Evolutionary conservation across 2,888 invertebrate genomes (phyloP), one percentile per base, ranked within the genome.

Genomic region (Polia nebulosa): DNA sequence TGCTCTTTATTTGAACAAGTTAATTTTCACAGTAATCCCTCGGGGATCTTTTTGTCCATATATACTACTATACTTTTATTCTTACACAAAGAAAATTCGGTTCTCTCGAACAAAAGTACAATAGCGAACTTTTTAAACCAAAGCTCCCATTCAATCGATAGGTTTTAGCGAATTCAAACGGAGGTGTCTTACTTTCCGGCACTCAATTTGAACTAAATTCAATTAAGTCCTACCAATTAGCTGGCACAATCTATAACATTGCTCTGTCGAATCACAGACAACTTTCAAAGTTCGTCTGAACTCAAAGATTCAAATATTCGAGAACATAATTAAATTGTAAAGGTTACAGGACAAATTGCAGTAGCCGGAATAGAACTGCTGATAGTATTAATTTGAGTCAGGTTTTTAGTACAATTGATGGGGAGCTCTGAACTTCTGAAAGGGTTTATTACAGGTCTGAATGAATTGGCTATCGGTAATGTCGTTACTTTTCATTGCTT

Each of bases 311-410:
- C 84, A 85, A 90, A 90, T 88, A 85, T 87, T 86, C 81, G 71
- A 76, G 82, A 81, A 80, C 87, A 83, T 91, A 90, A 92, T 93
- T 88, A 89, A 93, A 92, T 90, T 89, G 88, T 86, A 85, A 90
- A 88, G 88, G 88, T 85, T 89, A 65, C 86, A 84, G 87, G 89
- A 91, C 89, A 89, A 92, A 92, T 92, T 89, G 88, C 84, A 86
- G 84, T 82, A 84, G 81, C 81, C 81, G 82, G 78, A 76, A 76
- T 81, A 71, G 77, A 87, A 89, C 86, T 73, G 81, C 80, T 86
- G 85, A 85, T 87, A 85, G 89, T 89, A 90, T 92, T 92, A 88
- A 92, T 93, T 92, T 89, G 81, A 86, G 85, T 82, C 85, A 88
- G 87, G 85, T 88, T 90, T 90, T 89, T 83, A 85, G 85, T 78